These are phyloP conservation scores for Enteromius fasciolatus DNA, from an alignment of 2,797 vertebrate species.

Conservation along the genomic window DNA sequence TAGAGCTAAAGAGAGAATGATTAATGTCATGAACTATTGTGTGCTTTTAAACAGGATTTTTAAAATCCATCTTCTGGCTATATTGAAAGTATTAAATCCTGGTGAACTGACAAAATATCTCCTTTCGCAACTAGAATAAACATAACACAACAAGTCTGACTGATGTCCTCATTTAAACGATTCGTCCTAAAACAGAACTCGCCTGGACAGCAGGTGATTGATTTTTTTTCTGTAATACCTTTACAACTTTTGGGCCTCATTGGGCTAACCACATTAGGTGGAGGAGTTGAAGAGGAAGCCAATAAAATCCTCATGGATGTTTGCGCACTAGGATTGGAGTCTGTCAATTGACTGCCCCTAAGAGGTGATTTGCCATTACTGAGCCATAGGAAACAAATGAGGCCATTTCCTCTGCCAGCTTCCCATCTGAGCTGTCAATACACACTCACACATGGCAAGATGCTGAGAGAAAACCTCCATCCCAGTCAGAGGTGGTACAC, in stretches of 20 bases:
- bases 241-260: constrained; percentile 76
- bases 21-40: constrained; percentile 20
- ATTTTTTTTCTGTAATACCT: constrained; percentile 73
- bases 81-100: background rate
- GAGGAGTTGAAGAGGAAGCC: constrained; percentile 76
- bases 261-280: constrained; percentile 75
- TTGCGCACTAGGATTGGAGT: constrained; percentile 77
- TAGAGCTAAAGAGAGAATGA: constrained; percentile 37
- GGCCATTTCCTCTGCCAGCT: constrained; percentile 79
- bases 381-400: constrained; percentile 82
- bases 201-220: constrained; percentile 69
- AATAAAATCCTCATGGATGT: constrained; percentile 78
- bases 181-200: constrained; percentile 56
- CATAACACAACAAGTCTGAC: constrained; percentile 38
- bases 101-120: background rate
- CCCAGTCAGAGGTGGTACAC: constrained; percentile 33
- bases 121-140: constrained; percentile 18
- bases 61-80: background rate
- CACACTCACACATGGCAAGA: constrained; percentile 71
- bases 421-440: constrained; percentile 81
- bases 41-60: constrained; percentile 20
- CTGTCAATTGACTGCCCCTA: constrained; percentile 80
- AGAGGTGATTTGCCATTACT: constrained; percentile 80
- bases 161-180: constrained; percentile 52
- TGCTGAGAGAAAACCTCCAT: constrained; percentile 59